Conservation (phyloP, 1,140 invertebrate genomes). For the Oryctes rhinoceros region DNA sequence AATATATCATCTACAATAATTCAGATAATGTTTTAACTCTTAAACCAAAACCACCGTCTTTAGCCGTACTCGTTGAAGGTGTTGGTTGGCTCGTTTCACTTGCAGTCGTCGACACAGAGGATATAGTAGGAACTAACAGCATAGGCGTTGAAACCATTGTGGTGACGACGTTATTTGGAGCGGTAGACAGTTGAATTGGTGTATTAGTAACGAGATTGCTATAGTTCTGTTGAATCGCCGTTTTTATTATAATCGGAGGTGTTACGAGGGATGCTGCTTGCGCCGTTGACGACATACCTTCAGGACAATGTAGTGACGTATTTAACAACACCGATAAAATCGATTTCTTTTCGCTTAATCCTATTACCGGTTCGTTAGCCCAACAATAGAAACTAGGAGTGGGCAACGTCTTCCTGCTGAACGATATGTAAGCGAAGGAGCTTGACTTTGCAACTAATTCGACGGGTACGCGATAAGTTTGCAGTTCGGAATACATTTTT, state of each 20-base stretch:
- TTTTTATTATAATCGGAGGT: neutral
- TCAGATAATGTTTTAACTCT: slow-evolving; percentile 8
- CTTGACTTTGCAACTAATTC: neutral
- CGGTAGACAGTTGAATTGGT: neutral
- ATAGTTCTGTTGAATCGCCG: neutral
- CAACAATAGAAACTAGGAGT: neutral
- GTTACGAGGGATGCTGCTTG: neutral
- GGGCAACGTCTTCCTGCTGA: neutral
- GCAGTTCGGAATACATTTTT: slow-evolving; percentile 13
- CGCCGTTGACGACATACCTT: neutral
- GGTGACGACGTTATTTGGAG: neutral
- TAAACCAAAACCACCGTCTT: neutral
- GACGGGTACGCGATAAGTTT: slow-evolving; percentile 3
- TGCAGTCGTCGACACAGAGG: too few relatives aligned
- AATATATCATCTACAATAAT: neutral
- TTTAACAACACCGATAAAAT: neutral
- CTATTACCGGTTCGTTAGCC: slow-evolving; percentile 4
- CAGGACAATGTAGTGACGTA: neutral
- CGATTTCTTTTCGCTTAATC: neutral
- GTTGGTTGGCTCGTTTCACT: neutral
- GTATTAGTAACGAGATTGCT: too few relatives aligned
- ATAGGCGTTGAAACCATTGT: neutral
- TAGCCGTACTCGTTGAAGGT: neutral
- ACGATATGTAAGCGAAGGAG: slow-evolving; percentile 10
- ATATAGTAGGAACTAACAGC: neutral